Evolutionary conservation across 2,113 vertebrate genomes (phyloP).

Genomic region (Paracanthobrama guichenoti): DNA sequence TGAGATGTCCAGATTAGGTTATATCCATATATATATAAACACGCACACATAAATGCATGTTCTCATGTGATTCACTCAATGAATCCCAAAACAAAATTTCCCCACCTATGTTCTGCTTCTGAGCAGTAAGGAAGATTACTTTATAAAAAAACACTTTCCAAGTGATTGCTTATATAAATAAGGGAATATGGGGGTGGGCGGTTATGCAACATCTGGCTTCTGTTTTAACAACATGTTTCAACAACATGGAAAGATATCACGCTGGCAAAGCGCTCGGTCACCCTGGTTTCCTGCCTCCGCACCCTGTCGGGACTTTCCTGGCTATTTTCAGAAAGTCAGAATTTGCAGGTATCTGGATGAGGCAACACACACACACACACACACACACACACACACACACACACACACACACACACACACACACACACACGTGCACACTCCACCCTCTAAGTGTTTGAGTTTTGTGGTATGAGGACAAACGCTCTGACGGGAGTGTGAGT

Average conservation of each 20-base stretch:
- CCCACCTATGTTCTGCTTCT: background rate
- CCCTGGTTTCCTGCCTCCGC: slow-evolving; percentile 54
- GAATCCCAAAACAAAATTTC: background rate
- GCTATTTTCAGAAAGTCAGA: slow-evolving; percentile 47
- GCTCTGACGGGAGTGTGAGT: background rate
- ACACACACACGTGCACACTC: background rate
- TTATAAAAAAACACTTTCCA: slow-evolving; percentile 39
- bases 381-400: slow-evolving; percentile 9
- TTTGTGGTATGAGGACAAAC: background rate
- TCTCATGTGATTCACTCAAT: background rate
- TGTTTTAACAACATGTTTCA: slow-evolving; percentile 36
- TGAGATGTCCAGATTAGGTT: no score
- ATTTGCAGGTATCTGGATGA: slow-evolving; percentile 34
- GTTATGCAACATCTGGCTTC: slow-evolving; percentile 54
- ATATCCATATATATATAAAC: background rate
- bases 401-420: no score
- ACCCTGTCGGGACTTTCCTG: slow-evolving; percentile 62
- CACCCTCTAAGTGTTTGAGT: background rate
- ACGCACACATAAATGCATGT: background rate
- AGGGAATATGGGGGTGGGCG: slow-evolving; percentile 26
- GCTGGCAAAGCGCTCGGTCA: slow-evolving; percentile 31
- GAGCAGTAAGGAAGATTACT: slow-evolving; percentile 9
- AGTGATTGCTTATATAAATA: slow-evolving; percentile 45
- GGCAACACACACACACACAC: background rate
- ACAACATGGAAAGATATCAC: slow-evolving; percentile 12